phyloP scores from a whole-genome alignment of 2,888 invertebrate genomes.

The Heliconius charithonia region DNA sequence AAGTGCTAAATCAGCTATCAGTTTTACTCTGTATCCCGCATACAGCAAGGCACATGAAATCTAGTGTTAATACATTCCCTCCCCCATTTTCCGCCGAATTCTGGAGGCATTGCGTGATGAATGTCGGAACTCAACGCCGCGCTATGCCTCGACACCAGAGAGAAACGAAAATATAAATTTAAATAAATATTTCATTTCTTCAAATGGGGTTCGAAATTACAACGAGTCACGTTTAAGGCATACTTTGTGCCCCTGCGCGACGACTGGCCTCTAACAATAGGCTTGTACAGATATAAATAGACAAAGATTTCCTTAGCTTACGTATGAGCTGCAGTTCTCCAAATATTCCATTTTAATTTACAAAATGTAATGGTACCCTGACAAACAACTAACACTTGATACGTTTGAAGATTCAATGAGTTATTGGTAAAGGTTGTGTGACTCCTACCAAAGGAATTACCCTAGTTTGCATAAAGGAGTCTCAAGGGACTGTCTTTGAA shows the following conservation, averaged over 20 bases:
- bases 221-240: too few species aligned
- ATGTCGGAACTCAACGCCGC: too few species aligned
- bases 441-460: constrained; percentile 79
- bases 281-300: too few species aligned
- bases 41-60: neutral
- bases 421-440: constrained; percentile 72
- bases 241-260: too few species aligned
- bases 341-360: neutral
- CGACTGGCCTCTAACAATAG: too few species aligned
- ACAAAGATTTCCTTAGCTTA: neutral
- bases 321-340: too few species aligned
- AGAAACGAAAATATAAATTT: too few species aligned
- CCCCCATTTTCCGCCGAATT: neutral
- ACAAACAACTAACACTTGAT: constrained; percentile 42
- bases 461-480: constrained; percentile 80
- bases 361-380: neutral
- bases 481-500: constrained; percentile 76
- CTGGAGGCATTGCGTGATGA: neutral
- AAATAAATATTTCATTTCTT: too few species aligned
- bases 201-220: too few species aligned
- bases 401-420: constrained; percentile 67
- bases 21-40: neutral
- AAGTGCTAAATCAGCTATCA: too few species aligned
- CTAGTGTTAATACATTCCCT: neutral
- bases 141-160: too few species aligned